Percentiles rank a stretch among this genome's conserved stretches.
Conservation (phyloP, 2,113 vertebrate species). For the Tenrec ecaudatus region DNA sequence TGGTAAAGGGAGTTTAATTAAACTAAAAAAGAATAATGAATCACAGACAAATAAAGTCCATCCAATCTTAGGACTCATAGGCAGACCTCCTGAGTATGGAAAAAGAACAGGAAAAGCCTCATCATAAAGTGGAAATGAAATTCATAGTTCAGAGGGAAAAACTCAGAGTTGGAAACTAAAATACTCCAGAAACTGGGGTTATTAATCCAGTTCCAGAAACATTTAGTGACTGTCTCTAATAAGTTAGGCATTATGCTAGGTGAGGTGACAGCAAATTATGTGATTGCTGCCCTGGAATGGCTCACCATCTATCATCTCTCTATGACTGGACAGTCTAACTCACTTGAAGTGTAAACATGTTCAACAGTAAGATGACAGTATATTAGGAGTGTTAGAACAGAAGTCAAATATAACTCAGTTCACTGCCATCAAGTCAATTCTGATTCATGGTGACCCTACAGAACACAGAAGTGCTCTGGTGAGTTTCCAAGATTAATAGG, state of each 20-base stretch:
- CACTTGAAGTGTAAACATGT: neutral
- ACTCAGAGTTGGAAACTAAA: constrained; percentile 7
- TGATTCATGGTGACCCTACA: too few relatives aligned
- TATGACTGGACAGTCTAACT: neutral
- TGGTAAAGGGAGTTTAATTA: constrained; percentile 23
- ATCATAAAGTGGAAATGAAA: constrained; percentile 37
- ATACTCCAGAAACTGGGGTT: constrained; percentile 20
- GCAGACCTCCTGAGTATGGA: neutral
- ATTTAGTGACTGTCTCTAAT: neutral
- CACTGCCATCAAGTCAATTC: too few relatives aligned
- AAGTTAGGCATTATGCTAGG: neutral
- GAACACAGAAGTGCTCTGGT: too few relatives aligned
- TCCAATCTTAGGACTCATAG: neutral
- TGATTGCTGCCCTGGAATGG: neutral
- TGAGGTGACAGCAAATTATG: neutral
- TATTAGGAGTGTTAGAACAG: neutral
- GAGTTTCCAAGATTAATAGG: neutral
- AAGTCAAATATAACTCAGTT: neutral
- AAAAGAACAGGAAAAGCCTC: constrained; percentile 29
- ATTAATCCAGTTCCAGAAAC: constrained; percentile 37
- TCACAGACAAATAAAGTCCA: constrained; percentile 23
- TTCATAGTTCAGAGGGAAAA: constrained; percentile 33
- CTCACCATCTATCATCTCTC: neutral
- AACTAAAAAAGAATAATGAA: constrained; percentile 58
- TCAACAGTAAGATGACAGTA: constrained; percentile 1